Evolutionary conservation across 2,113 vertebrate genomes (phyloP).

Genomic region (Thalassarche chlororhynchos): DNA sequence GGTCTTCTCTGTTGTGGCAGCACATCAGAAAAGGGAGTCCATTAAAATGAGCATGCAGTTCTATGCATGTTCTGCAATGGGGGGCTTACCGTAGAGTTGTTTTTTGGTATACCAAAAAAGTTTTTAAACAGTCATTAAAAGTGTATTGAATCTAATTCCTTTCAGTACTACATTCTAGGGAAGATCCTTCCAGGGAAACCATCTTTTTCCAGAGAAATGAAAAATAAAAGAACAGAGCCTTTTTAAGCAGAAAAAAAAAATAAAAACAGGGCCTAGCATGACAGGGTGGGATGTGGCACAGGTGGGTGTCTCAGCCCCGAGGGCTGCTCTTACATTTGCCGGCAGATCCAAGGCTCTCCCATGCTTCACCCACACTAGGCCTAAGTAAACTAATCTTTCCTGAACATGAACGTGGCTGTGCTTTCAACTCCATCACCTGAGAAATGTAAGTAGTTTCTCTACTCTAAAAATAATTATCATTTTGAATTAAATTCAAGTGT

Average conservation of each 20-base stretch:
- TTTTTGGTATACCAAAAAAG: background rate
- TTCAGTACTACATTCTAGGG: background rate
- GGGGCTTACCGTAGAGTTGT: background rate
- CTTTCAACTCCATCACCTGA: background rate
- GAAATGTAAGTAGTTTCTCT: background rate
- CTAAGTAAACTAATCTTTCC: background rate
- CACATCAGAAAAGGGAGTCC: background rate
- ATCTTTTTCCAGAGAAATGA: background rate
- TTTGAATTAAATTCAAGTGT: background rate
- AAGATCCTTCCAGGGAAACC: background rate
- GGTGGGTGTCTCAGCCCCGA: background rate
- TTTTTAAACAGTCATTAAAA: background rate
- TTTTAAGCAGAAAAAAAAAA: background rate
- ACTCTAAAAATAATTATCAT: background rate
- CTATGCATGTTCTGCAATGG: rapidly evolving
- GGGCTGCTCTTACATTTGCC: background rate
- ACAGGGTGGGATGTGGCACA: background rate
- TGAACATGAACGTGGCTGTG: background rate
- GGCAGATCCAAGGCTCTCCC: background rate
- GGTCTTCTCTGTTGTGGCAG: background rate
- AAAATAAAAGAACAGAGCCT: background rate
- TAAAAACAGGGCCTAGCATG: background rate
- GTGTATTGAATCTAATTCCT: background rate
- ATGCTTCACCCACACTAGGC: background rate
- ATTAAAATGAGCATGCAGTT: background rate